Evolutionary conservation across 2,888 invertebrate species (phyloP), one percentile per base, ranked within the genome.

Genomic region (Hydroisotoma schaefferi): DNA sequence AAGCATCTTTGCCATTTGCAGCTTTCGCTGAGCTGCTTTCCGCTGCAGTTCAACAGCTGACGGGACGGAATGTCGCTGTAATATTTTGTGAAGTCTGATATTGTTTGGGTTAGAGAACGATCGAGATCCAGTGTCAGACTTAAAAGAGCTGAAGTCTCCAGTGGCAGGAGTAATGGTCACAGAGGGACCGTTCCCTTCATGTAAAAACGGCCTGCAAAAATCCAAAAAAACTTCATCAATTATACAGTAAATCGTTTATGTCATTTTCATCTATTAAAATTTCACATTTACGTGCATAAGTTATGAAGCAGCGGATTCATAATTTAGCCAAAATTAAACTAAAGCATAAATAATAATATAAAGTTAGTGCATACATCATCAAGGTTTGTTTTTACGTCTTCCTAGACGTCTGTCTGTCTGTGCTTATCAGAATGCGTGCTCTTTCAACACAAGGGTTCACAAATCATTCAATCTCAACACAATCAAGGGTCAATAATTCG

Each of bases 1-100:
- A 55, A 72, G 62, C 63, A 72, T 65, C 33, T 72, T 72, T 0
- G 69, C 69, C 67, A 69, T 69, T 52, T 69, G 69, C 3, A 72
- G 44, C 57, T 69, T 70, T 23, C 64, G 22, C 23, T 70, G 72
- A 25, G 69, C 70, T 44, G 66, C 61, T 48, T 63, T 59, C n/a
- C 67, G 43, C 47, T 69, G 69, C 52, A 55, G 23, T 5, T 53
- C 53, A 37, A 49, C 49, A 40, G 40, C 55, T 51, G 65, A 56
- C 12, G 57, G 27, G 25, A 46, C 58, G 23, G 55, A 55, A 27
- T 62, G 54, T 28, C 63, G 58, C 48, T 63, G 63, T 26, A 65
- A 44, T 25, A 62, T 62, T 58, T 61, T 57, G 43, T 65, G 62
- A 38, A 62, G 57, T 29, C 60, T 56, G 27, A 47, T 64, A 47